phyloP scores from a whole-genome alignment of 2,113 vertebrate genomes.

The Nesospiza acunhae region DNA sequence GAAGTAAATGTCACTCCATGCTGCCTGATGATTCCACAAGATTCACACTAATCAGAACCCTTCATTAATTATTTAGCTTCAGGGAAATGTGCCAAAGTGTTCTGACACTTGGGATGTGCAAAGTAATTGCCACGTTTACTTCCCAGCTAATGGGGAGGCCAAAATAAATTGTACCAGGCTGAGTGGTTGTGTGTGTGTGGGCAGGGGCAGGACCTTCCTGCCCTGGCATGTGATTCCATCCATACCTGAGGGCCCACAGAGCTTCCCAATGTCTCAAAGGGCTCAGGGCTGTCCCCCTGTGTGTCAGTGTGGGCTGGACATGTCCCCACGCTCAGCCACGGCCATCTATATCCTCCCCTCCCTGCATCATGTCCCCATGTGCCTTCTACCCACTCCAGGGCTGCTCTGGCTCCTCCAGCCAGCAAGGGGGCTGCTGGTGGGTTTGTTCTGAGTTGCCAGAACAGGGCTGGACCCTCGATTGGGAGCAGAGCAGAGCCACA shows the following conservation, averaged over 20 bases:
- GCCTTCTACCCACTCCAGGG: background rate
- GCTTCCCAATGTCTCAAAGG: background rate
- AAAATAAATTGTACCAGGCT: background rate
- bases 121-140: background rate
- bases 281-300: background rate
- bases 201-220: background rate
- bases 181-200: background rate
- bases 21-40: background rate
- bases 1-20: background rate
- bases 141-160: background rate
- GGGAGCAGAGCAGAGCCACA: background rate
- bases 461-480: background rate
- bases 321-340: accelerated
- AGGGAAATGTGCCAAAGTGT: background rate
- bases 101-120: background rate
- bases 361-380: background rate
- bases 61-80: conserved; percentile 44
- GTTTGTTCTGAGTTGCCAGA: background rate
- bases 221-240: background rate
- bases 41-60: background rate
- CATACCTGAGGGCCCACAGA: background rate
- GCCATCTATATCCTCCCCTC: background rate
- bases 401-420: background rate
- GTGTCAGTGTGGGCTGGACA: background rate
- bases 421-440: background rate